phyloP scores from a whole-genome alignment of 2,888 invertebrate genomes.

The Eustalomyia histrio region DNA sequence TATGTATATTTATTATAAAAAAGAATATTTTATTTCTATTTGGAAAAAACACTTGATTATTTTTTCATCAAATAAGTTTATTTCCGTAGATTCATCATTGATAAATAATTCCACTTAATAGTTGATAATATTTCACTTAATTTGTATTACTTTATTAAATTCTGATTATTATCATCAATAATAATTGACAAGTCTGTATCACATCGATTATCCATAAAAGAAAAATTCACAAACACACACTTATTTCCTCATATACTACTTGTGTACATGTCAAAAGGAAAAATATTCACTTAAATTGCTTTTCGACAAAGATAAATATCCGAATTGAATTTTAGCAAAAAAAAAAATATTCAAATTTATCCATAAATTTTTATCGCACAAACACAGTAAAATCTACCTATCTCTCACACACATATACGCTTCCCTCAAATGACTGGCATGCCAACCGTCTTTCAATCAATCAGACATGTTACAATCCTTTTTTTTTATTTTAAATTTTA shows the following conservation, averaged over 20 bases:
- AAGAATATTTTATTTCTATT: no score
- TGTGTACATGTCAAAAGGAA: background rate
- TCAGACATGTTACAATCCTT: slow-evolving; percentile 40
- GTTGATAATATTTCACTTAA: no score
- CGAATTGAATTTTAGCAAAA: background rate
- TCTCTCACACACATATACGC: slow-evolving; percentile 4
- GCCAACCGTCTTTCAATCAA: slow-evolving; percentile 48
- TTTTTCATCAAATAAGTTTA: slow-evolving; percentile 2
- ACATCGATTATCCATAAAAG: slow-evolving; percentile 29
- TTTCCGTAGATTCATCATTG: background rate
- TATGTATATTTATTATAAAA: background rate
- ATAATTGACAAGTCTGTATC: slow-evolving; percentile 34
- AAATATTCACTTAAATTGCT: slow-evolving; percentile 10
- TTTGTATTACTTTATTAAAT: background rate
- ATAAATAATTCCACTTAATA: background rate
- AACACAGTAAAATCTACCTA: slow-evolving; percentile 5
- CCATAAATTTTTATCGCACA: slow-evolving; percentile 1
- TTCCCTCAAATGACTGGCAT: slow-evolving; percentile 27
- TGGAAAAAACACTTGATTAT: background rate
- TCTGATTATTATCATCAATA: slow-evolving; percentile 10
- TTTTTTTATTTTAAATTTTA: slow-evolving; percentile 36
- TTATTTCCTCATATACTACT: background rate
- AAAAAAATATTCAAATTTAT: background rate
- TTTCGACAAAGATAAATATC: slow-evolving; percentile 16
- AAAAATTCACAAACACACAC: background rate